Base-by-base conservation (phyloP, 2,888 invertebrate genomes). In the Caprella mutica region DNA sequence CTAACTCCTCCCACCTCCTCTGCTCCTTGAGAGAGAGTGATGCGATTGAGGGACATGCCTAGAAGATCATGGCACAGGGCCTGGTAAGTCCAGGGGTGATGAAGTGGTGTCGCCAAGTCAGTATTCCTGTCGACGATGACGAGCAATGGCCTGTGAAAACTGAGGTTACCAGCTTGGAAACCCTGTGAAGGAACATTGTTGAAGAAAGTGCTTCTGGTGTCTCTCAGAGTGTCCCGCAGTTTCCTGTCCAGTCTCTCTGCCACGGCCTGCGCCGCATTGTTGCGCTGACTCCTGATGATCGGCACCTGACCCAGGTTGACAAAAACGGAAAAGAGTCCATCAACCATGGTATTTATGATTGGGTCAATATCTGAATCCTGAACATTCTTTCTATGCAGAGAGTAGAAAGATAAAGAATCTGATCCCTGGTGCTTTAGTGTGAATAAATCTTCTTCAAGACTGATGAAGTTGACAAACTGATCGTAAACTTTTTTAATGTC, bases 61-160 rank as follows among this genome's bases (percentile, higher is more conserved):
- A 98, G 74, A 4, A 97, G 86, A 77, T 99, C 98, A 73, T 98
- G 97, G 24, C 91, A 85, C 55, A 99, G 75, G 1, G 98, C 97
- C 74, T 99, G 98, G 73, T 99, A 99, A 0, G 97, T 98, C 98
- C 98, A 99, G 0, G 98, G 96, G 73, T 99, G 98, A 77, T 97
- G 97, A 60, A 99, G 76, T 24, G 94, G 94, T 40, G 97, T 98
- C 1, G 96, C 94, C 81, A 99, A 83, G 73, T 97, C 97, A 65
- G 94, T 56, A 73, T 90, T 93, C 60, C 97, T 80, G 73, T 98
- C 97, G 56, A 97, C 76, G 60, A 98, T 76, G 65, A 98, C 84
- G 30, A 98, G 76, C 68, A 98, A 78, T 0, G 97, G 97, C 48
- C 97, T 77, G 69, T 94, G 93, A 72, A 94, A 94, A 72, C 90